Conservation (phyloP, 92 coral and sea anemone species). For the Phenganax stokvisi region DNA sequence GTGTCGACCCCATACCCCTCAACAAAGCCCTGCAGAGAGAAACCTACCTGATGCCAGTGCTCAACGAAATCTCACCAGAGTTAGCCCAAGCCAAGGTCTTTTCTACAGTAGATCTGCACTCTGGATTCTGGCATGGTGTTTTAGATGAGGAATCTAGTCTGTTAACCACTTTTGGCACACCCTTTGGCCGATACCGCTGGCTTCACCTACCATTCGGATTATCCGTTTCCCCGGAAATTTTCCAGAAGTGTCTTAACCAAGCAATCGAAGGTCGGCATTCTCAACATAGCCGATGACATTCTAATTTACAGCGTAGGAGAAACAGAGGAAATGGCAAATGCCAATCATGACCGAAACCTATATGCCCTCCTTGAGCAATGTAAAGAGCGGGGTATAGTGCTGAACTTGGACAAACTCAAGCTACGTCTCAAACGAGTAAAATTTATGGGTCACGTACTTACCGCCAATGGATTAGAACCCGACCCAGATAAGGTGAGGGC, state of each 20-base stretch:
- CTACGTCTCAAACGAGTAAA: slow-evolving; percentile 32
- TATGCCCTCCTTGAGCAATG: slow-evolving; percentile 41
- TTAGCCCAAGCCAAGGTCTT: slow-evolving; percentile 31
- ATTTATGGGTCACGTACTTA: slow-evolving; percentile 53
- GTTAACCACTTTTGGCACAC: slow-evolving; percentile 56
- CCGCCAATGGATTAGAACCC: slow-evolving; percentile 33
- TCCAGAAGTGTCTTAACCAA: slow-evolving; percentile 54
- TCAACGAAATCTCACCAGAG: slow-evolving; percentile 46
- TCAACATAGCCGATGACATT: slow-evolving; percentile 47
- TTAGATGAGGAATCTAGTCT: slow-evolving; percentile 49
- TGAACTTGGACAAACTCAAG: slow-evolving; percentile 48
- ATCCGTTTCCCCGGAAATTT: slow-evolving; percentile 43
- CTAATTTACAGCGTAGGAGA: slow-evolving; percentile 42
- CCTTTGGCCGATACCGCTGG: slow-evolving; percentile 49
- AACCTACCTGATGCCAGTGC: slow-evolving; percentile 39
- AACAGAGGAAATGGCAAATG: slow-evolving; percentile 36
- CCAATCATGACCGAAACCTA: slow-evolving; percentile 43
- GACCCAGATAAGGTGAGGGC: slow-evolving; percentile 55
- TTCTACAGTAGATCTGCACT: slow-evolving; percentile 29
- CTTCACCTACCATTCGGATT: slow-evolving; percentile 49
- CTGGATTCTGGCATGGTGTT: slow-evolving; percentile 55
- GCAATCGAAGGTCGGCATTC: slow-evolving; percentile 52
- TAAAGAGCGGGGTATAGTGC: slow-evolving; percentile 39
- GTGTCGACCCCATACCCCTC: slow-evolving; percentile 49
- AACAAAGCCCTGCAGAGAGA: slow-evolving; percentile 45